Evolutionary conservation across 2,797 vertebrate species (phyloP).

Genomic region (Pangasius krempfi): DNA sequence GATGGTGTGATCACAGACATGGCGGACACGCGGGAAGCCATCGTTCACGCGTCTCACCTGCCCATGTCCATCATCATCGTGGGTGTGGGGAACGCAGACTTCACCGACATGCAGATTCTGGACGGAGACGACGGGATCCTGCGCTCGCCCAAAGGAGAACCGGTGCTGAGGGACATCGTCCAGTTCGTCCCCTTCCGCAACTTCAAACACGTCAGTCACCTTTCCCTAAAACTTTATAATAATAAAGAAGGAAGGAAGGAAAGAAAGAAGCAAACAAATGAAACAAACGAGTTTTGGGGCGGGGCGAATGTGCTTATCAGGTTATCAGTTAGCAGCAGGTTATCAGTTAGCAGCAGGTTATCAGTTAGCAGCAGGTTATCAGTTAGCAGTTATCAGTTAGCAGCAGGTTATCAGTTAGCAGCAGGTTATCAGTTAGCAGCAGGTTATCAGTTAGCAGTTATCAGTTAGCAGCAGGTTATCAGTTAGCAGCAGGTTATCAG

Average conservation of each 20-base stretch:
- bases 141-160: slow-evolving; percentile 69
- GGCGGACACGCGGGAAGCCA: slow-evolving; percentile 75
- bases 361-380: neutral
- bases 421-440: neutral
- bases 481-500: neutral
- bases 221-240: neutral
- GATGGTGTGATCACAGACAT: slow-evolving; percentile 80
- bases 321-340: neutral
- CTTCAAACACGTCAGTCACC: slow-evolving; percentile 77
- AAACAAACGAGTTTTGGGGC: neutral
- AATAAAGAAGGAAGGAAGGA: neutral
- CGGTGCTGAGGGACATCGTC: slow-evolving; percentile 76
- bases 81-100: slow-evolving; percentile 77
- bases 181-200: slow-evolving; percentile 81
- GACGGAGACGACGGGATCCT: slow-evolving; percentile 77
- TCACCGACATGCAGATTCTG: slow-evolving; percentile 77
- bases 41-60: slow-evolving; percentile 76
- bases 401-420: neutral
- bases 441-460: neutral
- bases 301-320: neutral
- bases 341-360: neutral
- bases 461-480: no score
- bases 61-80: slow-evolving; percentile 82
- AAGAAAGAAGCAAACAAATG: neutral
- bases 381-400: neutral